Evolutionary conservation across 2,797 vertebrate species (phyloP), one percentile per base, ranked within the genome.

Genomic region (Artibeus jamaicensis): DNA sequence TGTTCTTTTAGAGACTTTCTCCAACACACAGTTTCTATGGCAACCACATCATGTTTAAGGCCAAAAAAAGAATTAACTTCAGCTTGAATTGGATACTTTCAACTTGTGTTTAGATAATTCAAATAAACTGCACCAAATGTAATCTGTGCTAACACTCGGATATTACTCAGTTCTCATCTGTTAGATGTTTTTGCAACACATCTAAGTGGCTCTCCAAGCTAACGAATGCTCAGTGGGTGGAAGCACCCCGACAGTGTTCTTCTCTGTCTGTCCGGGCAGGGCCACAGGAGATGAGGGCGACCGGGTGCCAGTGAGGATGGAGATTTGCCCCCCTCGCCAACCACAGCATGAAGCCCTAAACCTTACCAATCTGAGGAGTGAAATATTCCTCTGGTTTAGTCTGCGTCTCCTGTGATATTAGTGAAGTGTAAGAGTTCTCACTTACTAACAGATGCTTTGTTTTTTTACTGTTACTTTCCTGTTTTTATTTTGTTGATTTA

Each of bases 1-100:
- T 97, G 96, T 93, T 96, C 86, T 91, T 94, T 96, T n/a, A 16
- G 91, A 96, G 82, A 92, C 95, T 95, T 79, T 62, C 67, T 92
- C 79, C 9, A 8, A n/a, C 22, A 57, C 3, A 34, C 34, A 26
- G 93, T 98, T 98, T 97, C 98, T 89, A 91, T 96, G 96, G 92
- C 34, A 98, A 98, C 98, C 21, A 48, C 24, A 94, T 65, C 67
- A 68, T 37, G 1, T 94, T 71, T 91, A 95, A 97, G 93, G 22
- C 34, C 94, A 67, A 95, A 96, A 96, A 95, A 86, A 44, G 10
- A 96, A 93, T 34, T 95, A 83, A 62, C 67, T 96, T 92, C 95
- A 73, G 18, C 53, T 59, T 62, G 78, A 89, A 71, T 67, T 78
- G 53, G 95, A 77, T 78, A 84, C 70, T 37, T 95, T 86, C 83